Percentiles rank a stretch among this genome's conserved stretches.
phyloP scores from a whole-genome alignment of 2,797 vertebrate species.

The Pterois miles region DNA sequence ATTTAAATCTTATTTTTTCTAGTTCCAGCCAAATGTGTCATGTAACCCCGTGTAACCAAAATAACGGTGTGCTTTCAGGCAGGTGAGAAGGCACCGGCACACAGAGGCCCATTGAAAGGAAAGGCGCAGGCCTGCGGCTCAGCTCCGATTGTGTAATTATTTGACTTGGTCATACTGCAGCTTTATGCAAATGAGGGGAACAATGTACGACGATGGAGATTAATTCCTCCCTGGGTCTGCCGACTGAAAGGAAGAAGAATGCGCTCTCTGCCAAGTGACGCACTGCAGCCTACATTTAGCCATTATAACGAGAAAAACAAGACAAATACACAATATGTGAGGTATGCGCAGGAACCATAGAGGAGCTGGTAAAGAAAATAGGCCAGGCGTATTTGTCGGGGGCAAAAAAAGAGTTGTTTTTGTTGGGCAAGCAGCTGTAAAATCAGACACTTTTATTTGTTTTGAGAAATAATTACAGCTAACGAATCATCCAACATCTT shows the following conservation, averaged over 20 bases:
- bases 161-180: slow-evolving; percentile 92
- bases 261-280: slow-evolving; percentile 74
- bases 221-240: slow-evolving; percentile 82
- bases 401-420: slow-evolving; percentile 2
- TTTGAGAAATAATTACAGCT: neutral
- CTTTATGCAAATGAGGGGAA: slow-evolving; percentile 94
- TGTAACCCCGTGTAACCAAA: slow-evolving; percentile 11
- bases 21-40: neutral
- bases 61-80: slow-evolving; percentile 70
- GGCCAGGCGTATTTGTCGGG: neutral
- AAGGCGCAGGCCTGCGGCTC: slow-evolving; percentile 78
- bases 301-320: slow-evolving; percentile 33
- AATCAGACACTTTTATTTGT: neutral
- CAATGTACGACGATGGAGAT: slow-evolving; percentile 89
- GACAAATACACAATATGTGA: slow-evolving; percentile 32
- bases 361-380: neutral
- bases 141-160: slow-evolving; percentile 88
- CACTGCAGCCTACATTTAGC: slow-evolving; percentile 60
- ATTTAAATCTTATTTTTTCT: neutral
- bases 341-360: slow-evolving; percentile 16
- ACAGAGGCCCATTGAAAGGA: slow-evolving; percentile 74
- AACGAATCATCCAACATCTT: neutral
- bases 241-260: slow-evolving; percentile 73
- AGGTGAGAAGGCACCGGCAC: slow-evolving; percentile 72
- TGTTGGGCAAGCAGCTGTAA: neutral